These are phyloP conservation scores for Tuta absoluta DNA, from an alignment of 2,888 invertebrate genomes.

Conservation along the genomic window DNA sequence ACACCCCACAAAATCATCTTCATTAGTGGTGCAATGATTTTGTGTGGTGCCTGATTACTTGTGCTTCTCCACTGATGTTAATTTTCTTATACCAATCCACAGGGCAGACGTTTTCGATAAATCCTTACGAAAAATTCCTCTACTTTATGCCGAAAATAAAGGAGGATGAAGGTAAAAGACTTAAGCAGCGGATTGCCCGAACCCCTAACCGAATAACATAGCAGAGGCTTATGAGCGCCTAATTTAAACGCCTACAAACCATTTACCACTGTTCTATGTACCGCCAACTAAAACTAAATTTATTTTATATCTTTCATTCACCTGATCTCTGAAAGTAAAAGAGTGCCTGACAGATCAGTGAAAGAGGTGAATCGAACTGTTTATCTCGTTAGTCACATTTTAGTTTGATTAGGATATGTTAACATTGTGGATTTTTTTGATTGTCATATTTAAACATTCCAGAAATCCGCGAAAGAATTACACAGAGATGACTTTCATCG, in stretches of 20 bases:
- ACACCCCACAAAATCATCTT: conserved; percentile 29
- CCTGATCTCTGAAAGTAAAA: background rate
- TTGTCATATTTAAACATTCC: no score
- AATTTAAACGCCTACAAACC: conserved; percentile 56
- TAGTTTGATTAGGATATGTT: background rate
- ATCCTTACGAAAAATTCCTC: conserved; percentile 72
- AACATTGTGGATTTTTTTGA: no score
- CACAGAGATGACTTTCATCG: no score
- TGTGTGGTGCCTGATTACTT: conserved; percentile 33
- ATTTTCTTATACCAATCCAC: conserved; percentile 56
- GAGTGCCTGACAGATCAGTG: no score
- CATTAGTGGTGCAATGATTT: conserved; percentile 29
- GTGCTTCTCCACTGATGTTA: conserved; percentile 8
- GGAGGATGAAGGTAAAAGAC: conserved; percentile 74
- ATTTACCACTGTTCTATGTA: conserved; percentile 37
- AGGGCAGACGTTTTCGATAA: conserved; percentile 77
- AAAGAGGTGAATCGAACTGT: no score
- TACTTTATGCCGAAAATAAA: conserved; percentile 76
- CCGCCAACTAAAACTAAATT: background rate
- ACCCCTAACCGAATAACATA: conserved; percentile 74
- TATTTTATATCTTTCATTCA: background rate
- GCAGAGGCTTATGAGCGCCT: conserved; percentile 74
- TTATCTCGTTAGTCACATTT: background rate
- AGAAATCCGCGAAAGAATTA: no score
- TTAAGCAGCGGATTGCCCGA: conserved; percentile 63